phyloP scores from a whole-genome alignment of 2,113 vertebrate genomes.

The Myrmecophaga tridactyla region DNA sequence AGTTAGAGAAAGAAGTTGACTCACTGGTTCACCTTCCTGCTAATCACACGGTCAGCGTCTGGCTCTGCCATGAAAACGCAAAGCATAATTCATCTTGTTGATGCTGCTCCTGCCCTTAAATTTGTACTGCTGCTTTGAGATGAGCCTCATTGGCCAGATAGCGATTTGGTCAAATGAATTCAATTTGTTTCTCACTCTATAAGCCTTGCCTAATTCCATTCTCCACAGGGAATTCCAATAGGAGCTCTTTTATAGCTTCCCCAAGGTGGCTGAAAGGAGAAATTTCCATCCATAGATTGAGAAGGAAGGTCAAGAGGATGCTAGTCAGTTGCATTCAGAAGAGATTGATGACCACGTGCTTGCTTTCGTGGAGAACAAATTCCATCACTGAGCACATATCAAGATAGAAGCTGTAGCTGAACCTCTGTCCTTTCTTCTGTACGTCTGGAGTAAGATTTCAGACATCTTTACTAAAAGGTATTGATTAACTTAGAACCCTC shows the following conservation, averaged over 20 bases:
- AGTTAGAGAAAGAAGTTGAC: constrained; percentile 16
- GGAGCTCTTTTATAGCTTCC: neutral
- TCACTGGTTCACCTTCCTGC: neutral
- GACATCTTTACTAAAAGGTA: neutral
- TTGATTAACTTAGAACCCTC: neutral
- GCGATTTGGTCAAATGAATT: constrained; percentile 29
- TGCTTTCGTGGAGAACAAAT: neutral
- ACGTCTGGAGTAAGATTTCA: neutral
- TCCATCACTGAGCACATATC: neutral
- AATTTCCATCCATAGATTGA: neutral
- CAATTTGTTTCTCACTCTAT: constrained; percentile 26
- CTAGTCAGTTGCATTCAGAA: neutral
- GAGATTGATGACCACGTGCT: neutral
- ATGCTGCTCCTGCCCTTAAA: neutral
- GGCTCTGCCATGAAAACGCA: neutral
- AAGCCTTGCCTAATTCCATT: constrained; percentile 30
- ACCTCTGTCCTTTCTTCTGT: neutral
- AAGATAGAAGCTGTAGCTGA: neutral
- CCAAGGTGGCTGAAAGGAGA: neutral
- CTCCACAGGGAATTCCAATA: neutral
- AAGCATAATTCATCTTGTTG: constrained; percentile 15
- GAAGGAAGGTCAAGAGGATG: constrained; percentile 5
- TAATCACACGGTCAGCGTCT: neutral
- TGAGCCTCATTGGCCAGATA: constrained; percentile 29
- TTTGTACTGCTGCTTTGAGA: neutral